A percentile compares a stretch with the other conserved stretches of the same genome.
These are phyloP conservation scores for Neuroscelio doddi DNA, from an alignment of 2,888 invertebrate species.

Conservation along the genomic window DNA sequence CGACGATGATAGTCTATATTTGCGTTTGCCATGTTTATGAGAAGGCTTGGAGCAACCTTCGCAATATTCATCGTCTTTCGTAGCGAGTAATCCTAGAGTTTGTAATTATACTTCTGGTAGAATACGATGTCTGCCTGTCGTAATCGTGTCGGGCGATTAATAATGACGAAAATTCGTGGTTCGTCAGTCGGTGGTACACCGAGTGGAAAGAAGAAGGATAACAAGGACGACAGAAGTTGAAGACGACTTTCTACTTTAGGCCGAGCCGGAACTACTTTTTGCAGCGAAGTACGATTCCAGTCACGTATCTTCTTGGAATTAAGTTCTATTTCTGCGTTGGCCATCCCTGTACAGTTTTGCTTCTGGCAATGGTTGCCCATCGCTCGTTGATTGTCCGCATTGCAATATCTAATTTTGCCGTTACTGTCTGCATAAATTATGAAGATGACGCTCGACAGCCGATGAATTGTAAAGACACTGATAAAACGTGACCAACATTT, in stretches of 20 bases:
- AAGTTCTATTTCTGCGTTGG: conserved; percentile 62
- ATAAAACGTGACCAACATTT: too few species aligned
- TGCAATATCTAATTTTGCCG: conserved; percentile 15
- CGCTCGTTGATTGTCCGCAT: conserved; percentile 19
- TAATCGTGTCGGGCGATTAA: conserved; percentile 38
- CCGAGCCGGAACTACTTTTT: conserved; percentile 36
- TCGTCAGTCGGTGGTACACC: conserved; percentile 15
- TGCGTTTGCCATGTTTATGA: conserved; percentile 11
- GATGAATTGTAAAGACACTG: too few species aligned
- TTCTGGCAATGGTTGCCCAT: conserved; percentile 30
- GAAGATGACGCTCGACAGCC: too few species aligned
- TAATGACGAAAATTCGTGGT: conserved; percentile 31
- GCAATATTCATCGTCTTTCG: conserved; percentile 19
- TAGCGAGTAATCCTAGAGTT: conserved; percentile 10
- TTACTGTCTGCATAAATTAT: conserved; percentile 27
- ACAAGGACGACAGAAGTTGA: conserved; percentile 26
- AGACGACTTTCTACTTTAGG: conserved; percentile 15
- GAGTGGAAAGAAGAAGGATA: not conserved
- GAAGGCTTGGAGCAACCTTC: conserved; percentile 7
- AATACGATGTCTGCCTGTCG: conserved; percentile 16
- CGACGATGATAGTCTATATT: conserved; percentile 7
- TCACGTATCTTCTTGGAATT: conserved; percentile 67
- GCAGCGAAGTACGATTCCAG: conserved; percentile 55
- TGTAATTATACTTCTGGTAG: conserved; percentile 19
- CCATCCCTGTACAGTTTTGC: conserved; percentile 30